Base-by-base conservation (phyloP, 1,140 invertebrate species). In the Drosophila arawakana region DNA sequence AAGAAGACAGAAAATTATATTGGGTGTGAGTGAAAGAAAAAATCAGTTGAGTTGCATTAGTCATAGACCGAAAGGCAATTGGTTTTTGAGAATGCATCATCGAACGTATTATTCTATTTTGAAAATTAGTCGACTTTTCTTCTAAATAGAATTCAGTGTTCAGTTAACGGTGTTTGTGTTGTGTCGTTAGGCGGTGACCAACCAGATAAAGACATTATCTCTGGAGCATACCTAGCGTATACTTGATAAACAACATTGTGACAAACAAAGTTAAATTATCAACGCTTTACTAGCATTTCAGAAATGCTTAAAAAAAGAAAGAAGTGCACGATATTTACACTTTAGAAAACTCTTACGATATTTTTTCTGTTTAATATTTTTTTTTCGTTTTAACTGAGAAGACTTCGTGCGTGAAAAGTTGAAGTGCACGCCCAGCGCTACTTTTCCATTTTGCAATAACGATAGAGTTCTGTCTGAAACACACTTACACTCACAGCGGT, bases 101-200 rank as follows among this genome's bases (percentile, higher is more conserved):
- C 41, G 13, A 59, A 0, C 6, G 7, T 15, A 39, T 9, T 37
- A 69, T 43, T 69, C 59, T 62, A 30, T 50, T 43, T 50, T 30
- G 37, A 13, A 41, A 52, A 46, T 74, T 81, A 59, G 43, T 82
- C 55, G 63, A 47, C 21, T 65, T 78, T 81, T 81, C 55, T 60
- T 18, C 9, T 13, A 69, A 80, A 80, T 10, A 60, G 35, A 21
- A 21, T 30, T 35, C n/a, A 34, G 34, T 35, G n/a, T 30, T 41
- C 9, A 54, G 21, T 59, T 44, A 1, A 30, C 11, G n/a, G 30
- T 21, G 39, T 63, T 25, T 52, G n/a, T 61, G 67, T 34, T 10
- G 52, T 10, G 30, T 39, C 34, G 39, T 63, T 37, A 39, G 39
- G 34, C 6, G 41, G 39, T 69, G 57, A 55, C 37, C 71, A 68